Evolutionary conservation across 35 echinoderm and acorn worm species (phyloP).

Genomic region (Apostichopus japonicus): DNA sequence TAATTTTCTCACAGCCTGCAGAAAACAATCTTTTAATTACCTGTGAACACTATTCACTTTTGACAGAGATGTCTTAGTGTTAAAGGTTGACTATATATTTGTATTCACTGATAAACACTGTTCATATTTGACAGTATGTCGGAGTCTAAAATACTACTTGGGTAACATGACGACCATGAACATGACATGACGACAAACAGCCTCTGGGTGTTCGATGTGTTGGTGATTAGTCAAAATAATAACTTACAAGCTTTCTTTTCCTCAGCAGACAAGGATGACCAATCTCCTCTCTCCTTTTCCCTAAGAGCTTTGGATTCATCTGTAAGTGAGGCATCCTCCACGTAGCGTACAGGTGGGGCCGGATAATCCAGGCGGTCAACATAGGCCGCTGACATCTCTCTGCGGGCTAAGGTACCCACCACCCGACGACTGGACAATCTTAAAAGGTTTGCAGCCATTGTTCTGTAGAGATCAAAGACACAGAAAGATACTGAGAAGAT

Average conservation of each 20-base stretch:
- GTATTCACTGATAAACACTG: too few relatives aligned
- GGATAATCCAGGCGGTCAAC: slow-evolving; percentile 88
- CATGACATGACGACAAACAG: too few relatives aligned
- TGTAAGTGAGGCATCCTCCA: slow-evolving; percentile 71
- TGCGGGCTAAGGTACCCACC: slow-evolving; percentile 20
- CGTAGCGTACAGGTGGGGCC: slow-evolving; percentile 78
- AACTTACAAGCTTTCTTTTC: slow-evolving; percentile 90
- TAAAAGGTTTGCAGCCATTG: slow-evolving; percentile 49
- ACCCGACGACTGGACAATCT: slow-evolving; percentile 31
- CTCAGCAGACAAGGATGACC: slow-evolving; percentile 61
- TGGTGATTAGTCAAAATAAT: too few relatives aligned
- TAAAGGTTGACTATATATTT: too few relatives aligned
- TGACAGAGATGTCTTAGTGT: too few relatives aligned
- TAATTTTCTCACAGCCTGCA: too few relatives aligned
- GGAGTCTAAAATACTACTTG: too few relatives aligned
- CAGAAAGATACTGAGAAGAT: background rate
- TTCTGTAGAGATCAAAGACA: background rate
- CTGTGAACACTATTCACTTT: too few relatives aligned
- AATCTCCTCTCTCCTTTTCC: slow-evolving; percentile 83
- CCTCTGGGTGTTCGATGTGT: too few relatives aligned
- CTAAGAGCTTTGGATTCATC: slow-evolving; percentile 82
- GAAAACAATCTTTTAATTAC: too few relatives aligned
- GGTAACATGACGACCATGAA: too few relatives aligned
- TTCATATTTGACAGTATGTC: too few relatives aligned
- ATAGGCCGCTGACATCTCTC: slow-evolving; percentile 49